A percentile compares a stretch with the other conserved stretches of the same genome.
Evolutionary conservation across 2,797 vertebrate species (phyloP).

Genomic region (Rhodeus uyekii): DNA sequence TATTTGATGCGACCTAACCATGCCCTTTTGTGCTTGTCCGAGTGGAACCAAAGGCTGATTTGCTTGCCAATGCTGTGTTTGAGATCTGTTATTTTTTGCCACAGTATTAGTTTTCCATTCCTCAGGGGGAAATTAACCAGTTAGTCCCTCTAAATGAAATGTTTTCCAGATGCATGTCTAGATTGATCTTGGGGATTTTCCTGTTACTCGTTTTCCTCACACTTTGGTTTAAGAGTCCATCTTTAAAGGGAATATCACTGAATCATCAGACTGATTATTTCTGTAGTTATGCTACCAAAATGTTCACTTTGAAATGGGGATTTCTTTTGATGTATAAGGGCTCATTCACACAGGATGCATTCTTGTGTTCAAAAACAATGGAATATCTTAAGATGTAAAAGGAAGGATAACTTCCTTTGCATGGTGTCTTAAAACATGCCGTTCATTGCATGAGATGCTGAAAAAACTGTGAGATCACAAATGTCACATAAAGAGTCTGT

Average conservation of each 20-base stretch:
- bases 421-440: background rate
- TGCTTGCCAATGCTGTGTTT: conserved; percentile 41
- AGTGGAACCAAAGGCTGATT: conserved; percentile 37
- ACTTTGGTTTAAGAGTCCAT: background rate
- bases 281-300: background rate
- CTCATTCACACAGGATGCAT: background rate
- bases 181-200: background rate
- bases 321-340: background rate
- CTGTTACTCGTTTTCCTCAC: background rate
- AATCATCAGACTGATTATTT: background rate
- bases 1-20: conserved; percentile 57
- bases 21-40: conserved; percentile 45
- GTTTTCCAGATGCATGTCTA: conserved; percentile 23
- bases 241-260: background rate
- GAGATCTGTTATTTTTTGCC: conserved; percentile 37
- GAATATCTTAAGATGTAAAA: too few relatives aligned
- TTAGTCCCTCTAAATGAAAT: conserved; percentile 10
- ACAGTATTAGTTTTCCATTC: conserved; percentile 33
- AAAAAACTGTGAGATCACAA: background rate
- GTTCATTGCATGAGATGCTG: background rate
- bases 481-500: background rate
- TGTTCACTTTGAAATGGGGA: background rate
- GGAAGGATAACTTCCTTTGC: background rate
- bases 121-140: conserved; percentile 17
- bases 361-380: background rate